Evolutionary conservation across 2,113 vertebrate genomes (phyloP).

Genomic region (Picathartes gymnocephalus): DNA sequence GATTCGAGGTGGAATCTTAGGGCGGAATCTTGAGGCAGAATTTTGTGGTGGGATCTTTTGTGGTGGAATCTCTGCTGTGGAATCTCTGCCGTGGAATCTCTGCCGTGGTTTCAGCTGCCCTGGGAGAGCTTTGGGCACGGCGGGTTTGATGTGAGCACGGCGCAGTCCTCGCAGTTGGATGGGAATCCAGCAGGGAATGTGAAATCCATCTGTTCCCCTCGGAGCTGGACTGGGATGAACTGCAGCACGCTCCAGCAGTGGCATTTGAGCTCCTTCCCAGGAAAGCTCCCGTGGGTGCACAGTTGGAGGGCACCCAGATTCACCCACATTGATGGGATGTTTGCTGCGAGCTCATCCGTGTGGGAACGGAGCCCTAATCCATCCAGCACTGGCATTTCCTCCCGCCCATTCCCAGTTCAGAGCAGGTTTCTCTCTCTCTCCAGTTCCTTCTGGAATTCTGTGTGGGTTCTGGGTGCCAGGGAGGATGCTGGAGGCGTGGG

Average conservation of each 20-base stretch:
- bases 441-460: neutral
- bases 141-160: accelerated
- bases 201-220: neutral
- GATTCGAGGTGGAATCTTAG: neutral
- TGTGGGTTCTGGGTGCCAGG: neutral
- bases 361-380: neutral
- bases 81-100: neutral
- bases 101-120: neutral
- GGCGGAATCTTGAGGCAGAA: neutral
- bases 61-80: accelerated
- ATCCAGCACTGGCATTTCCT: neutral
- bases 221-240: neutral
- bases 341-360: neutral
- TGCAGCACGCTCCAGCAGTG: neutral
- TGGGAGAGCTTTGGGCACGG: neutral
- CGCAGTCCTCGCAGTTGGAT: accelerated
- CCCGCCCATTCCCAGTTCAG: neutral
- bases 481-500: neutral
- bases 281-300: neutral
- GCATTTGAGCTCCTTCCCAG: neutral
- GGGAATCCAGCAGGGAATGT: neutral
- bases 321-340: neutral
- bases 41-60: neutral
- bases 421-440: neutral
- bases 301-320: neutral